Evolutionary conservation across 2,113 vertebrate genomes (phyloP), one percentile per base, ranked within the genome.

Genomic region (Sander vitreus): DNA sequence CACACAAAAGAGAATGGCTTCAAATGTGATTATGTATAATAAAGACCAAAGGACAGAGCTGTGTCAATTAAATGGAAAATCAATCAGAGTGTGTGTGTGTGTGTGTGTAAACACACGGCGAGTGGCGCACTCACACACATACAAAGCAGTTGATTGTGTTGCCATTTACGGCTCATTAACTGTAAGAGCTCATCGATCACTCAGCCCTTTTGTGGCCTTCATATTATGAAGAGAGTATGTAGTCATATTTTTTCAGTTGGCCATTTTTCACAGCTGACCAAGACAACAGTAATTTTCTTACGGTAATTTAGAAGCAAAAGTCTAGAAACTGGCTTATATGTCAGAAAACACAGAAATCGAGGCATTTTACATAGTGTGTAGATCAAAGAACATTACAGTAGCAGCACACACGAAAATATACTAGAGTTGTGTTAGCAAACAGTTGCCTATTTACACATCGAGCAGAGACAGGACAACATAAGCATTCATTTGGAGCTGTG

Each of bases 81-180:
- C 39, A 65, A 27, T 48, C 7, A 4, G 6, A 16, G 16, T 16
- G 16, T 60, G 2, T 36, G 19, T 3, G 8, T 4, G 14, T 50
- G 21, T 15, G 18, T 10, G 71, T 25, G 45, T 62, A 65, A 67
- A 83, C 75, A 69, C 73, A 53, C 47, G 58, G 57, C 55, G 55
- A 36, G 33, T 0, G 9, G 5, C 13, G 9, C 27, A 51, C 43
- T 12, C 45, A 27, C 57, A 60, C 48, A 39, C 70, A 50, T 18
- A 45, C 12, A 25, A 25, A 58, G 60, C 36, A 11, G 36, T 16
- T 70, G 65, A 84, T 72, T 43, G 5, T 23, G 62, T 66, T 68
- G 65, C 53, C 55, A 77, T 74, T 77, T 75, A 57, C 7, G 10
- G 51, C 53, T 86, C 71, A 68, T 85, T 85, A 86, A 74, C 71